These are phyloP conservation scores for Martes martes DNA, from an alignment of 2,113 vertebrate genomes.

Conservation along the genomic window DNA sequence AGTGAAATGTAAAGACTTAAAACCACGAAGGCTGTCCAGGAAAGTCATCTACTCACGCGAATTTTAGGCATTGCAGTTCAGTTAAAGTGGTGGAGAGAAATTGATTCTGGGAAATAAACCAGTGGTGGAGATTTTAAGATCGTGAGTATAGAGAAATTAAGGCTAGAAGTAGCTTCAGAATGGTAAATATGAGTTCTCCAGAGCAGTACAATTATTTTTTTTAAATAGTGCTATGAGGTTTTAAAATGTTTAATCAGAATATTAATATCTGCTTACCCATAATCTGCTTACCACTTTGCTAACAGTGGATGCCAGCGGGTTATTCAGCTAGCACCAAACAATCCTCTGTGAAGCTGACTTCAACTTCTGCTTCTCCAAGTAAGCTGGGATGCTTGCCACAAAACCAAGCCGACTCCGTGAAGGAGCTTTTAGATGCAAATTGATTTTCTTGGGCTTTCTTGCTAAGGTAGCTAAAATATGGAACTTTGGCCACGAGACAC, in stretches of 20 bases:
- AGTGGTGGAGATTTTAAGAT: constrained; percentile 6
- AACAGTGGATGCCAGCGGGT: constrained; percentile 68
- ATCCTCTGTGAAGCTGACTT: constrained; percentile 74
- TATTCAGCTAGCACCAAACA: constrained; percentile 76
- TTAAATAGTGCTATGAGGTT: constrained; percentile 42
- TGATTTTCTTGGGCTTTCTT: constrained; percentile 78
- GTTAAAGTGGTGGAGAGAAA: not conserved
- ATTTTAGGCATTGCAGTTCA: not conserved
- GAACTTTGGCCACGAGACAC: constrained; percentile 63
- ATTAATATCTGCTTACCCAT: constrained; percentile 66
- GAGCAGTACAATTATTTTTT: constrained; percentile 40
- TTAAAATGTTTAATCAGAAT: constrained; percentile 65
- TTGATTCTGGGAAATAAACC: not conserved
- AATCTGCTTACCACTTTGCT: constrained; percentile 67
- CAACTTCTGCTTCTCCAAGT: constrained; percentile 78
- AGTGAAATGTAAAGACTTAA: not conserved
- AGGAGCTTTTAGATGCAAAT: constrained; percentile 80
- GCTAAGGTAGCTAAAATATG: constrained; percentile 79
- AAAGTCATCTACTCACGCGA: not conserved
- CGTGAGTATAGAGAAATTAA: not conserved
- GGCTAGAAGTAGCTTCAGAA: not conserved
- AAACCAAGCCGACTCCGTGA: constrained; percentile 79
- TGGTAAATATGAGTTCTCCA: not conserved
- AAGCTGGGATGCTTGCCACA: constrained; percentile 78
- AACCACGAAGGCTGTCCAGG: not conserved